phyloP scores from a whole-genome alignment of 2,888 invertebrate species.

The Trachelus troglodyta region DNA sequence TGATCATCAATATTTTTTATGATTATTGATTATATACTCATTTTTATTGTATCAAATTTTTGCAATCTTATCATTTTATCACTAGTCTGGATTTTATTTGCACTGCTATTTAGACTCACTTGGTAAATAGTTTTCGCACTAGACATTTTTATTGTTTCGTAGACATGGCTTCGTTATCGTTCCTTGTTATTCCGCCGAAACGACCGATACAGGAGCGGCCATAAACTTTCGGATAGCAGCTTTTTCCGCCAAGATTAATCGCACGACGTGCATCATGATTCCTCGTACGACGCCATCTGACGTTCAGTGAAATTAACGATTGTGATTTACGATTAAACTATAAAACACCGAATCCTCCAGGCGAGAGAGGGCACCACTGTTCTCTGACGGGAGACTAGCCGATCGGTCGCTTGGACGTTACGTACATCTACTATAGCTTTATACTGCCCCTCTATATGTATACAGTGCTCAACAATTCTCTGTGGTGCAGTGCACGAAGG shows the following conservation, averaged over 20 bases:
- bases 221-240: conserved; percentile 3
- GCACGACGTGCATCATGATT: not conserved
- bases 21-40: not conserved
- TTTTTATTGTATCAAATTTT: no score
- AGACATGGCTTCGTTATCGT: not conserved
- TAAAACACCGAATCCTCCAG: conserved; percentile 16
- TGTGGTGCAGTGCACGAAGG: not conserved
- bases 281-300: conserved; percentile 8
- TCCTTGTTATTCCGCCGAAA: not conserved
- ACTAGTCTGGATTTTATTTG: no score
- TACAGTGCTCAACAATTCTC: not conserved
- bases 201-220: not conserved
- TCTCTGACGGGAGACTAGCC: conserved; percentile 7
- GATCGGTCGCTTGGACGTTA: not conserved
- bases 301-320: conserved; percentile 25
- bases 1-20: not conserved
- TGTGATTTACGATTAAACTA: conserved; percentile 32
- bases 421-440: not conserved
- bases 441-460: not conserved
- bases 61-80: not conserved
- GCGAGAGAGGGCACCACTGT: conserved; percentile 3
- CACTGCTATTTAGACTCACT: no score
- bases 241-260: not conserved
- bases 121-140: not conserved
- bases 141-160: not conserved